Base-by-base conservation (phyloP, 2,888 invertebrate species). In the Philonicus albiceps region DNA sequence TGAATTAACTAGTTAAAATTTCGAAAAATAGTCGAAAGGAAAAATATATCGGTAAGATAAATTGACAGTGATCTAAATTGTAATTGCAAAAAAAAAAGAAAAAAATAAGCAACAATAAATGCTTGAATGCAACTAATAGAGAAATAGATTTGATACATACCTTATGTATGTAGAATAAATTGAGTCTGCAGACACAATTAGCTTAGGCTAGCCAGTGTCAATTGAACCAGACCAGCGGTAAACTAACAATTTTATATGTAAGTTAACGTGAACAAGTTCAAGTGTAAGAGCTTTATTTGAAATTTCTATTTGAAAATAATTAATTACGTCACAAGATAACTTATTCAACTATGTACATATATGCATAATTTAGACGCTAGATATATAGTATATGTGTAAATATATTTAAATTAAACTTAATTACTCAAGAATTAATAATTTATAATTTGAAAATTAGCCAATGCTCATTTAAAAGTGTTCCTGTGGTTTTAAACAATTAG, bases 131-230 rank as follows among this genome's bases (percentile, higher is more conserved):
- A n/a, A 19, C 53, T 19, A 53, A 53, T 53, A 53, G 53, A 19
- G 53, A 64, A 49, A 64, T 64, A 64, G 64, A 8, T 64, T 64
- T 74, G n/a, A 74, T 74, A 34, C 7, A 74, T 74, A 34, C 7
- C 16, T 74, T n/a, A 43, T 49, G n/a, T 49, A 74, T 34, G 8
- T 74, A 37, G 7, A 74, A 74, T 74, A 74, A 37, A 74, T 74
- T 74, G 74, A 74, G 74, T 74, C 74, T 74, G 74, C 34, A 37
- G 74, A 74, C 74, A 34, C 74, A 74, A 74, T 74, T 8, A 74
- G 19, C 74, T 74, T n/a, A 3, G 31, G 11, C 74, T 34, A 74
- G 30, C 37, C 31, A 34, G 34, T 74, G n/a, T 74, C 74, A 74
- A 74, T 74, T 74, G 34, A 74, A 27, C 53, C 13, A 19, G 40